Base-by-base conservation (phyloP, 35 echinoderm and acorn worm species). In the Ophiothrix spiculata region DNA sequence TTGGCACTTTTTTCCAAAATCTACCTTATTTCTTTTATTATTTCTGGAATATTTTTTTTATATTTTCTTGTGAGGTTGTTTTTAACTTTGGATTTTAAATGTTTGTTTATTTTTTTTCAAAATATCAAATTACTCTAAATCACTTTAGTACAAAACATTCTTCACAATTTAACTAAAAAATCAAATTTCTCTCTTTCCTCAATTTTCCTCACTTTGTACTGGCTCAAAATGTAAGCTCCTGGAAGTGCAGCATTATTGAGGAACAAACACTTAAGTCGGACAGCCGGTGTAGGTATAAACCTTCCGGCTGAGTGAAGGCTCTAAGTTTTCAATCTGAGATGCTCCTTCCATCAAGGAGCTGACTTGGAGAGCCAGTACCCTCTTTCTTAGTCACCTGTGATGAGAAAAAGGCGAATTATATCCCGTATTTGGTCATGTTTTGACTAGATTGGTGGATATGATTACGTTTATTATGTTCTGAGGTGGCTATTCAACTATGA, bases 311-410 rank as follows among this genome's bases (percentile, higher is more conserved):
- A 25, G 60, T 69, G 60, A 69, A 25, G 60, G 60, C 60, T 28
- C 60, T 69, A 69, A 69, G 60, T 69, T 69, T 69, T 69, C 60
- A 69, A 69, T 69, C 60, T 69, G 60, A 69, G 23, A 69, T 6
- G 60, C 60, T 69, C 60, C 60, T n/a, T 69, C 29, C 25, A n/a
- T 25, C 17, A 25, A 69, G 29, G 60, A 69, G 60, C 60, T 10
- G 8, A n/a, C 60, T 10, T 49, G 29, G n/a, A 69, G 3, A 69
- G 60, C 60, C 25, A 15, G 23, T 10, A 10, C 60, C 2, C 3
- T 69, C 25, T n/a, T n/a, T n/a, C n/a, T n/a, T n/a, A n/a, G n/a
- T n/a, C 25, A 69, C 60, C 60, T 6, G 29, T 69, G 60, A 69
- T 69, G 60, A 69, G 17, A 1, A 25, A 69, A 69, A 69, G 60